Conservation (phyloP, 2,113 vertebrate species). For the Pogona vitticeps region DNA sequence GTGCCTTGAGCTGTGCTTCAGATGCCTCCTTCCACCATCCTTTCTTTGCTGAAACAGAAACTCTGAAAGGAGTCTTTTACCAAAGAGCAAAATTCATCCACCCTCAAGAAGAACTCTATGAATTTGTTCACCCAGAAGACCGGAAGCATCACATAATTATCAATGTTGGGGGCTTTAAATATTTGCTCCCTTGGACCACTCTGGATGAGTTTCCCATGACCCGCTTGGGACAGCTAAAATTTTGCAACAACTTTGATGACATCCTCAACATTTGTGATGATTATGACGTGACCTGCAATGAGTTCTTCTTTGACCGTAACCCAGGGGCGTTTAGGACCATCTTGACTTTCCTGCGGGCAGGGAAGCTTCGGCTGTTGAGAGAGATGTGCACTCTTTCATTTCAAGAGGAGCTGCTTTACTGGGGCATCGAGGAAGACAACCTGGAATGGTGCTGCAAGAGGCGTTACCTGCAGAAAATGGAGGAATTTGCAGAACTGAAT, state of each 20-base stretch:
- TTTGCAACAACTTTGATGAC: constrained; percentile 94
- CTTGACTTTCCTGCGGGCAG: constrained; percentile 92
- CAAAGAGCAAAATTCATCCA: constrained; percentile 85
- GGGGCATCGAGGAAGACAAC: constrained; percentile 93
- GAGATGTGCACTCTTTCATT: constrained; percentile 97
- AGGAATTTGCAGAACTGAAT: constrained; percentile 91
- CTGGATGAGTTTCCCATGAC: constrained; percentile 95
- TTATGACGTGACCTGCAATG: constrained; percentile 91
- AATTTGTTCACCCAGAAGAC: constrained; percentile 71
- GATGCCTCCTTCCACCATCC: constrained; percentile 85
- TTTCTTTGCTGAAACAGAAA: constrained; percentile 83
- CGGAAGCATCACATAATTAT: constrained; percentile 90
- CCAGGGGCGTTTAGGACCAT: constrained; percentile 94
- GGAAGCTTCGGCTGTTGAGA: constrained; percentile 90
- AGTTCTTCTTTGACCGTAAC: constrained; percentile 98
- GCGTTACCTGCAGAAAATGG: constrained; percentile 90
- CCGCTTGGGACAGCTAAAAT: constrained; percentile 89
- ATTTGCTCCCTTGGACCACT: constrained; percentile 95
- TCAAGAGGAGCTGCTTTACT: constrained; percentile 96
- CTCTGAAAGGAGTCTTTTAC: constrained; percentile 91
- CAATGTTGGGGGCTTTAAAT: constrained; percentile 95
- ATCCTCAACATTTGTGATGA: constrained; percentile 96
- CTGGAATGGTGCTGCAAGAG: constrained; percentile 95
- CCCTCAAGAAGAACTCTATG: constrained; percentile 64
- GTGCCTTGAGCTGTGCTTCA: constrained; percentile 92